Conservation (phyloP, 1,140 invertebrate species). For the Brachystomella parvula region DNA sequence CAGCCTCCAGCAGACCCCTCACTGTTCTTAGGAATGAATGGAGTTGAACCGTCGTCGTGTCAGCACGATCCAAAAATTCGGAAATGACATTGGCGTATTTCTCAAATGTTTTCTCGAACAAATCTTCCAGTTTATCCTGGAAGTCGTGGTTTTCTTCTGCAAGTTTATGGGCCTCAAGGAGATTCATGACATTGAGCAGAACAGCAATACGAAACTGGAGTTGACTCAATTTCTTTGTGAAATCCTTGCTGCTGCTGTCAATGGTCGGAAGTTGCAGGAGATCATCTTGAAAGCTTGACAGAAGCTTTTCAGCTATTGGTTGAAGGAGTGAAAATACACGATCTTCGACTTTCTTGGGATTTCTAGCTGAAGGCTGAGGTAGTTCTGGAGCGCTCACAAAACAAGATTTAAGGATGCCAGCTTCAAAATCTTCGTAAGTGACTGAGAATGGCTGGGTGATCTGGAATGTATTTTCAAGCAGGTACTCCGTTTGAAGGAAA, state of each 20-base stretch:
- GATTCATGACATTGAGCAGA: not conserved
- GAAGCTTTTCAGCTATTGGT: not conserved
- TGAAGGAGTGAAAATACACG: slow-evolving; percentile 7
- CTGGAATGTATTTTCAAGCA: not conserved
- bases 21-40: slow-evolving; percentile 2
- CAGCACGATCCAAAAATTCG: not conserved
- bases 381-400: slow-evolving; percentile 10
- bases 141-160: not conserved
- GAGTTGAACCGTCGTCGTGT: not conserved
- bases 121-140: not conserved
- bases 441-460: not conserved
- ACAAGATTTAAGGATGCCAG: slow-evolving; percentile 3
- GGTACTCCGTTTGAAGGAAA: slow-evolving; percentile 17
- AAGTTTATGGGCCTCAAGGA: not conserved
- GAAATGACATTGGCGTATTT: not conserved
- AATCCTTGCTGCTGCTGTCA: not conserved
- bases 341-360: not conserved
- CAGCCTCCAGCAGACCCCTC: slow-evolving; percentile 10
- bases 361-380: not conserved
- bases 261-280: not conserved
- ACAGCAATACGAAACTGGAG: not conserved
- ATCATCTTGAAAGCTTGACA: slow-evolving; percentile 11
- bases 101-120: not conserved
- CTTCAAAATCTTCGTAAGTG: slow-evolving; percentile 22
- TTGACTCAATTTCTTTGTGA: not conserved